phyloP scores from a whole-genome alignment of 2,797 vertebrate genomes.

The Acanthurus leucopareius region DNA sequence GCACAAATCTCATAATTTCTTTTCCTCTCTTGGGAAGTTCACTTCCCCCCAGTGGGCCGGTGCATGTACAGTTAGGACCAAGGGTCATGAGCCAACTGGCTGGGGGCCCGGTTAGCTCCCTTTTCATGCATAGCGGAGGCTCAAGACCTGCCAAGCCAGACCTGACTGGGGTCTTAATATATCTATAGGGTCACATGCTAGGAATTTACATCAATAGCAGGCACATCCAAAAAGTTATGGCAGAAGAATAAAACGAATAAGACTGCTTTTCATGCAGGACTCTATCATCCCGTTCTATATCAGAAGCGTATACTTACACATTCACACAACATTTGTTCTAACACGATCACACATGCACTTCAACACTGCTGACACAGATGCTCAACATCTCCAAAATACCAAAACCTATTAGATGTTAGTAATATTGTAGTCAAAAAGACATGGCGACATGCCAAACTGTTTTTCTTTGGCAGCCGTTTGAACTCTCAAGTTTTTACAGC shows the following conservation, averaged over 20 bases:
- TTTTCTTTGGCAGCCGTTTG: background rate
- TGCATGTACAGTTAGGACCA: conserved; percentile 64
- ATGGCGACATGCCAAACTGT: background rate
- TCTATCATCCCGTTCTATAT: background rate
- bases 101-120: conserved; percentile 65
- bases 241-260: conserved; percentile 32
- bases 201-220: conserved; percentile 54
- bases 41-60: conserved; percentile 55
- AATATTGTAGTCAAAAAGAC: background rate
- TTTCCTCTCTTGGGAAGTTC: conserved; percentile 65
- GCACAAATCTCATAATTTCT: conserved; percentile 42
- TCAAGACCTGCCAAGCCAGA: conserved; percentile 62
- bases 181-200: conserved; percentile 65
- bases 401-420: conserved; percentile 1
- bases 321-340: background rate
- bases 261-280: conserved; percentile 18
- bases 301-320: background rate
- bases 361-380: conserved; percentile 28
- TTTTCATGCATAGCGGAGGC: conserved; percentile 78
- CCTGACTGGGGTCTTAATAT: conserved; percentile 67
- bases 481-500: background rate
- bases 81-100: conserved; percentile 75
- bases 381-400: background rate
- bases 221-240: conserved; percentile 29
- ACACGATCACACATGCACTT: conserved; percentile 11